phyloP scores from a whole-genome alignment of 1,140 invertebrate species.

The Heliothis virescens region DNA sequence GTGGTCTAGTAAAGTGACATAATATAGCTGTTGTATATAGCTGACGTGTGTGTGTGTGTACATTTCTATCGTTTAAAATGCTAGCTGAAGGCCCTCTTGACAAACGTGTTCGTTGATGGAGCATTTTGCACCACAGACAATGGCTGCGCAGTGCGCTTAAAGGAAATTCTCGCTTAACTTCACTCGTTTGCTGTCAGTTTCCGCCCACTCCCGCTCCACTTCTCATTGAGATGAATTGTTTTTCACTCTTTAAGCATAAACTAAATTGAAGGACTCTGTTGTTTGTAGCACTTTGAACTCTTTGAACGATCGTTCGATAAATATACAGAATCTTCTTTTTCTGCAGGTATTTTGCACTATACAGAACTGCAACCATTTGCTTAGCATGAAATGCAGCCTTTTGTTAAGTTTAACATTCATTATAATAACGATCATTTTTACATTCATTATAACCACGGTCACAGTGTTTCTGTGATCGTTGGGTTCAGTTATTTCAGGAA shows the following conservation, averaged over 20 bases:
- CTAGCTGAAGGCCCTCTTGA: conserved; percentile 18
- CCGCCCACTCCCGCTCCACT: conserved; percentile 50
- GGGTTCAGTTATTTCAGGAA: background rate
- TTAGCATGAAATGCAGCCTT: background rate
- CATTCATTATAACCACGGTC: background rate
- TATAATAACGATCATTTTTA: background rate
- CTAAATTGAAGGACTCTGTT: conserved; percentile 27
- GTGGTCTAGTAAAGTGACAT: background rate
- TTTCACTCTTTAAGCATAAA: conserved; percentile 41
- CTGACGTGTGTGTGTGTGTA: background rate
- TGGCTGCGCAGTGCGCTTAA: conserved; percentile 20
- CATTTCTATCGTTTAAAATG: conserved; percentile 4
- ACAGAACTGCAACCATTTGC: background rate
- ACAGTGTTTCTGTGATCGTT: background rate
- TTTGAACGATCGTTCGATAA: background rate
- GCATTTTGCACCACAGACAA: conserved; percentile 27
- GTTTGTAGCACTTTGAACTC: conserved; percentile 19
- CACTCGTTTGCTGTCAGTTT: conserved; percentile 49
- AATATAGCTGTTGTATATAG: background rate
- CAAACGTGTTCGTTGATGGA: conserved; percentile 23
- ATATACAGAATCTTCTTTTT: background rate
- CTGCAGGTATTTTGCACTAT: background rate
- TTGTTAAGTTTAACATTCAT: background rate
- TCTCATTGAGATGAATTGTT: conserved; percentile 50
- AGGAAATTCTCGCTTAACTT: conserved; percentile 47